Percentiles rank a stretch among this genome's conserved stretches.
Conservation (phyloP, 2,797 vertebrate species). For the Crax fasciolata region DNA sequence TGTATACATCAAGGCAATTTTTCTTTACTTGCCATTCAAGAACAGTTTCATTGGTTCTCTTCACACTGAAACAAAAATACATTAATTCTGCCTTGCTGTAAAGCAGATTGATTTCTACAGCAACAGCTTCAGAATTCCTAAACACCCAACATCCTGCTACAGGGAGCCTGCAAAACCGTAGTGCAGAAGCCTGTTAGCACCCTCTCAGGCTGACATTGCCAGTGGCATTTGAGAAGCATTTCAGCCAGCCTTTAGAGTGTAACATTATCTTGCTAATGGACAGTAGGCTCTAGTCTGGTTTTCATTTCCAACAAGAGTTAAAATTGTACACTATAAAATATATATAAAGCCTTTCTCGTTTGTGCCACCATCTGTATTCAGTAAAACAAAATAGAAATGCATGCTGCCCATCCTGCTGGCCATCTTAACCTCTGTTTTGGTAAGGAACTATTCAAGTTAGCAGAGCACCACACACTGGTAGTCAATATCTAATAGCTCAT, state of each 20-base stretch:
- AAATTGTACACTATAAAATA: neutral
- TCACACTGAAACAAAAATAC: neutral
- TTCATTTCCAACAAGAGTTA: neutral
- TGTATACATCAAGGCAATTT: slow-evolving; percentile 22
- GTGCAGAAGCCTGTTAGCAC: neutral
- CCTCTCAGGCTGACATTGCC: neutral
- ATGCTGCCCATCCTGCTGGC: neutral
- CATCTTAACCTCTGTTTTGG: neutral
- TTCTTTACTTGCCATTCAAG: slow-evolving; percentile 37
- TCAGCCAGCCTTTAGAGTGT: neutral
- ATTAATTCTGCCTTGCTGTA: neutral
- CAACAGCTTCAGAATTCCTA: neutral
- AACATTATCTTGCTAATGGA: neutral
- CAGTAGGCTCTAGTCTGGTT: neutral
- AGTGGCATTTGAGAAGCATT: fast-evolving
- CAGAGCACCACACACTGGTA: fast-evolving
- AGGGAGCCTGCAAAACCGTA: fast-evolving
- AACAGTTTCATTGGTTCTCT: slow-evolving; percentile 8
- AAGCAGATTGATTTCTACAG: slow-evolving; percentile 14
- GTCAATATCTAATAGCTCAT: neutral
- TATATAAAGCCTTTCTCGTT: neutral
- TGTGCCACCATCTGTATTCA: neutral
- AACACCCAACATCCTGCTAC: fast-evolving
- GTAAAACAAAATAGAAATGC: neutral
- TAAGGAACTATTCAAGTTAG: neutral